phyloP scores from a whole-genome alignment of 2,888 invertebrate genomes.

The Diabrotica balteata region DNA sequence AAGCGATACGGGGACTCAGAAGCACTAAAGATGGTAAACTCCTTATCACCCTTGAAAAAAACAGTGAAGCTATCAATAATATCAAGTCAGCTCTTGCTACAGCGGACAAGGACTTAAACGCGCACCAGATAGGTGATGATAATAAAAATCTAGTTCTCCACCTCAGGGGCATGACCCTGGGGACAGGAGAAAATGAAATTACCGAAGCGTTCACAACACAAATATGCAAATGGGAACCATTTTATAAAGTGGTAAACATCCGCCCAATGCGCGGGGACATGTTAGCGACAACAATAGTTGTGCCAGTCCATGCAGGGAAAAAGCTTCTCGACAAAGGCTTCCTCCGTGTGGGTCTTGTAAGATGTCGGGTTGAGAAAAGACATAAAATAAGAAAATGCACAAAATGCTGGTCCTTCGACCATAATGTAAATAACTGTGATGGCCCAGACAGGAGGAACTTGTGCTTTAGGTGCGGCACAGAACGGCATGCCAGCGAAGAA shows the following conservation, averaged over 20 bases:
- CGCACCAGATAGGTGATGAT: background rate
- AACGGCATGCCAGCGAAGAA: background rate
- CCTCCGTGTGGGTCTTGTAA: constrained; percentile 4
- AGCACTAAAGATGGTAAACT: constrained; percentile 2
- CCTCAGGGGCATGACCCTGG: constrained; percentile 7
- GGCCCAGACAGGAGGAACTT: constrained; percentile 8
- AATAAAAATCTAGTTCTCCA: background rate
- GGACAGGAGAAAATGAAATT: background rate
- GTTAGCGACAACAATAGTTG: background rate
- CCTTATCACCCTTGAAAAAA: background rate
- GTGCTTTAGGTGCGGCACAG: constrained; percentile 16
- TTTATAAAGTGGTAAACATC: background rate
- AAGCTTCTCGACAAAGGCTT: background rate
- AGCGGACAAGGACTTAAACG: background rate
- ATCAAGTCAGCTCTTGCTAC: background rate
- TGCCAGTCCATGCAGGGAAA: background rate
- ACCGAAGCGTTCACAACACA: background rate
- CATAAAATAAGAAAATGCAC: background rate
- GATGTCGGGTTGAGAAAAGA: constrained; percentile 11
- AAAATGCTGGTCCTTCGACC: constrained; percentile 23
- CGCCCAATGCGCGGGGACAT: background rate
- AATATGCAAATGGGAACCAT: background rate
- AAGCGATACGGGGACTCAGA: background rate
- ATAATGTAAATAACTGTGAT: background rate
- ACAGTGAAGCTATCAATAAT: background rate